Conservation (phyloP, 2,888 invertebrate species). For the Drosophila borealis region DNA sequence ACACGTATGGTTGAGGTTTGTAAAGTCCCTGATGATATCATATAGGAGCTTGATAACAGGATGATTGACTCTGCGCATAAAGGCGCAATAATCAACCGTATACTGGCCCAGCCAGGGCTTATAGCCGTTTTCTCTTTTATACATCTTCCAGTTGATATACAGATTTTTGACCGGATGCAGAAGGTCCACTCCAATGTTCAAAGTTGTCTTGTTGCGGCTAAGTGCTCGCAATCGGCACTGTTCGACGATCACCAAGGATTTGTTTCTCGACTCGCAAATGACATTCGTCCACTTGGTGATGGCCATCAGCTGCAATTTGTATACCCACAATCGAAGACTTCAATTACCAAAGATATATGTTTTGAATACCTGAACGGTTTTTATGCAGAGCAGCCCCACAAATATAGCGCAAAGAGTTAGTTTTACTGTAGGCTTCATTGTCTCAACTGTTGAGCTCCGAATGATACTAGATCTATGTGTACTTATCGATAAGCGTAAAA, state of each 20-base stretch:
- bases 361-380: too few species aligned
- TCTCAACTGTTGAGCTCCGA: too few species aligned
- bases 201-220: conserved; percentile 21
- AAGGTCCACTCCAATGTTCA: conserved; percentile 1
- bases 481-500: too few species aligned
- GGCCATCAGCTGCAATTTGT: neutral
- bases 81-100: conserved; percentile 14
- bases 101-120: conserved; percentile 11
- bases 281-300: conserved; percentile 21
- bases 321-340: too few species aligned
- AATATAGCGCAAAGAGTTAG: too few species aligned
- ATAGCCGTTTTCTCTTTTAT: conserved; percentile 34
- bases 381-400: too few species aligned
- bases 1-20: conserved; percentile 16
- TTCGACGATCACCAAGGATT: conserved; percentile 19
- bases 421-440: too few species aligned
- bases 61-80: conserved; percentile 13
- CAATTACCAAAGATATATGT: too few species aligned
- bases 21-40: conserved; percentile 2
- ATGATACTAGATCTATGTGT: too few species aligned
- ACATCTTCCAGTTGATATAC: neutral
- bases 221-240: conserved; percentile 36
- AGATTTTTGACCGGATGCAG: conserved; percentile 5
- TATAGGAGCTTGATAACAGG: conserved; percentile 11
- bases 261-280: conserved; percentile 29